Conservation (phyloP, 2,888 invertebrate species). For the Osmoderma eremita region DNA sequence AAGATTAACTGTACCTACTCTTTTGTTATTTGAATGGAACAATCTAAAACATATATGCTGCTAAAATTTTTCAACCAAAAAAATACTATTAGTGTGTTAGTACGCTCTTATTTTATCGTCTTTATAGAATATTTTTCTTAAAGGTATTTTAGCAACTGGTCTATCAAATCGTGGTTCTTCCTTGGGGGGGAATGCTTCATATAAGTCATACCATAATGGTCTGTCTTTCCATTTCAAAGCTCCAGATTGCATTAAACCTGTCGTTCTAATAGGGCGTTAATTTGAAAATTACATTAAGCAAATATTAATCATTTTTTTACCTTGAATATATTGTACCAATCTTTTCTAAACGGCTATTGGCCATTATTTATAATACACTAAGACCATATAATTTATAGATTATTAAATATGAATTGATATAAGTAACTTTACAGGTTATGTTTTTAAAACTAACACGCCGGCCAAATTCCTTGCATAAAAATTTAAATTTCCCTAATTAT, state of each 20-base stretch:
- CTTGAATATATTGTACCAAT: conserved; percentile 78
- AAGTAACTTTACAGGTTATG: too few relatives aligned
- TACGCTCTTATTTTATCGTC: conserved; percentile 83
- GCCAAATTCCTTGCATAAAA: too few relatives aligned
- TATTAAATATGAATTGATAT: too few relatives aligned
- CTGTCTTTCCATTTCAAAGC: conserved; percentile 83
- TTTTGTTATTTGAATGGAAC: conserved; percentile 72
- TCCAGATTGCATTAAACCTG: conserved; percentile 81
- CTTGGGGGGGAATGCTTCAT: conserved; percentile 89
- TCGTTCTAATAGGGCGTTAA: conserved; percentile 67
- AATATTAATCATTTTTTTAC: conserved; percentile 61
- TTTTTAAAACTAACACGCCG: neutral
- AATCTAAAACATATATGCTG: conserved; percentile 66
- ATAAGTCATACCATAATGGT: conserved; percentile 94
- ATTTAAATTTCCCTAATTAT: too few relatives aligned
- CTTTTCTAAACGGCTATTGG: conserved; percentile 76
- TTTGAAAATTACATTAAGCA: neutral
- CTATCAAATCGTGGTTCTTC: conserved; percentile 82
- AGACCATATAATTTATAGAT: too few relatives aligned
- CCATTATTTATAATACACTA: conserved; percentile 63
- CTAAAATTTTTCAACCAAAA: neutral
- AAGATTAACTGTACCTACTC: conserved; percentile 68
- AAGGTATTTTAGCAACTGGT: conserved; percentile 69
- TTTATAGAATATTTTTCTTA: conserved; percentile 80
- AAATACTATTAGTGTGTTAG: neutral